Evolutionary conservation across 2,888 invertebrate species (phyloP).

Genomic region (Trissoscelio sp.): DNA sequence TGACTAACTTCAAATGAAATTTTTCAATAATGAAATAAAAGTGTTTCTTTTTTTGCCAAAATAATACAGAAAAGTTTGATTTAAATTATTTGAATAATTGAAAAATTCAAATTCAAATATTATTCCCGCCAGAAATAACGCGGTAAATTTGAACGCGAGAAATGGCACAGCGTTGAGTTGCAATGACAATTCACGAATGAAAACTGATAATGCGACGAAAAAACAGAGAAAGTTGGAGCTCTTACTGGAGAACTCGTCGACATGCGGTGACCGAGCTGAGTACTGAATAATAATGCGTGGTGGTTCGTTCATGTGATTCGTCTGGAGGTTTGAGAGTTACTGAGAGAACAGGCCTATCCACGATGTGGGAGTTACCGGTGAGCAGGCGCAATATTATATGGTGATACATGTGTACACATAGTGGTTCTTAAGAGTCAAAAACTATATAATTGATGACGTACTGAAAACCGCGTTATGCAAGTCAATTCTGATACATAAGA

Average conservation of each 20-base stretch:
- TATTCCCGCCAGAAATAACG: constrained; percentile 23
- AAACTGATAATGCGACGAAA: constrained; percentile 14
- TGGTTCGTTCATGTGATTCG: constrained; percentile 76
- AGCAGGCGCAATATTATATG: constrained; percentile 70
- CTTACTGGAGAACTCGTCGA: constrained; percentile 59
- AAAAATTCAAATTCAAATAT: constrained; percentile 3
- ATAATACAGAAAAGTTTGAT: no score
- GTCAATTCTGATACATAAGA: constrained; percentile 33
- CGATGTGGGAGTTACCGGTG: constrained; percentile 74
- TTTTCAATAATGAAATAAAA: no score
- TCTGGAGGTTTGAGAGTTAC: constrained; percentile 81
- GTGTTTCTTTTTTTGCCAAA: no score
- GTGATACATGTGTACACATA: constrained; percentile 65
- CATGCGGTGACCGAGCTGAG: constrained; percentile 59
- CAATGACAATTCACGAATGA: constrained; percentile 11
- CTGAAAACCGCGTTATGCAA: constrained; percentile 53
- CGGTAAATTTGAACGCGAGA: constrained; percentile 29
- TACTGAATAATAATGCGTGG: constrained; percentile 67
- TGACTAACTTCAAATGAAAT: neutral
- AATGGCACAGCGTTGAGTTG: neutral
- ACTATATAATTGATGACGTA: constrained; percentile 58
- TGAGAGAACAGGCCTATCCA: constrained; percentile 75
- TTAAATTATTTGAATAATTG: no score
- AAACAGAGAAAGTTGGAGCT: constrained; percentile 19
- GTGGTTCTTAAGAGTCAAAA: constrained; percentile 61